Percentiles rank a stretch among this genome's conserved stretches.
These are phyloP conservation scores for Apocrypta bakeri DNA, from an alignment of 1,140 invertebrate species.

Conservation along the genomic window DNA sequence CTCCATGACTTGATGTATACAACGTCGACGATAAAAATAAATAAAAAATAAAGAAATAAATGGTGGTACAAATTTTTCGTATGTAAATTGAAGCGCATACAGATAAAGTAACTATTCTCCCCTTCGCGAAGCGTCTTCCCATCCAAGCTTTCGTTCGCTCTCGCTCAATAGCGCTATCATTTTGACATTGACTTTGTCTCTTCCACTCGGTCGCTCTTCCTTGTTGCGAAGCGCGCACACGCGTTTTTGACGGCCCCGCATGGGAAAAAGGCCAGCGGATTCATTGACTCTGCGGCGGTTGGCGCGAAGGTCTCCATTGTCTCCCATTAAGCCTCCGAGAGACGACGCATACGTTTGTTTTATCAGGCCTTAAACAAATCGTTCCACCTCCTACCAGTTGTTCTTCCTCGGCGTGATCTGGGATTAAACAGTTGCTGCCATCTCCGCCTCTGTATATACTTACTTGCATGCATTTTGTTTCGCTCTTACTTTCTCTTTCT, in stretches of 20 bases:
- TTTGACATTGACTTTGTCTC: slow-evolving; percentile 14
- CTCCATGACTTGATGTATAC: too few species aligned
- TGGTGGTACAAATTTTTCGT: too few species aligned
- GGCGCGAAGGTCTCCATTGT: slow-evolving; percentile 60
- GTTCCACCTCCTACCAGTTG: slow-evolving; percentile 44
- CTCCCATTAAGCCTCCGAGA: slow-evolving; percentile 53
- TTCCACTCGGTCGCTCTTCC: neutral
- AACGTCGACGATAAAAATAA: too few species aligned
- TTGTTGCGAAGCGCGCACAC: slow-evolving; percentile 48
- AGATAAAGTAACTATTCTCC: neutral
- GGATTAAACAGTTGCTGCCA: slow-evolving; percentile 36
- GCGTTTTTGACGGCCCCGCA: slow-evolving; percentile 19
- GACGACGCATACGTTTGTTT: slow-evolving; percentile 53
- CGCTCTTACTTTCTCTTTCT: neutral
- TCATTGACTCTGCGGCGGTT: slow-evolving; percentile 56
- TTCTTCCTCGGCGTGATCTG: slow-evolving; percentile 5
- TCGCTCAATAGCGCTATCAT: slow-evolving; percentile 25
- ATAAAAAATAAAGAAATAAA: too few species aligned
- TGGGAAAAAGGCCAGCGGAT: slow-evolving; percentile 62
- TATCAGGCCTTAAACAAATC: slow-evolving; percentile 61
- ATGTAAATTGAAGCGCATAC: neutral
- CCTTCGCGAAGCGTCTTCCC: neutral
- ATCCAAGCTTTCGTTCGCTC: slow-evolving; percentile 1
- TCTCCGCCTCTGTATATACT: neutral
- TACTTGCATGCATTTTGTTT: slow-evolving; percentile 6